Conservation (phyloP, 2,797 vertebrate species). For the Lemur catta region DNA sequence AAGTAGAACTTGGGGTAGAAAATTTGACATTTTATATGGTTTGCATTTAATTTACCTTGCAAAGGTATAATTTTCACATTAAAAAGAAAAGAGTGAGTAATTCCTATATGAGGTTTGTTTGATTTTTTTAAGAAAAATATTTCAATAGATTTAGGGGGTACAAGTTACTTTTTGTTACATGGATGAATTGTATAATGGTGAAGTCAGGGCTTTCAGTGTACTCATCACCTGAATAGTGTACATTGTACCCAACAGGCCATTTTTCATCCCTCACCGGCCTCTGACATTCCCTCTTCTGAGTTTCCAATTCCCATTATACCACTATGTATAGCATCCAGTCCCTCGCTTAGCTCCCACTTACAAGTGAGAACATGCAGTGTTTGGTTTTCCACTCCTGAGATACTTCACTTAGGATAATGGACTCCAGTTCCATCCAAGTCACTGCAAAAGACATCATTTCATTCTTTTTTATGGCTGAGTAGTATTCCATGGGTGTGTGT, state of each 20-base stretch:
- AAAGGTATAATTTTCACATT: background rate
- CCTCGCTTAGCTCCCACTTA: background rate
- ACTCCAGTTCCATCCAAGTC: background rate
- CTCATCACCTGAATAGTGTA: background rate
- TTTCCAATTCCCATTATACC: background rate
- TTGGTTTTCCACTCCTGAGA: background rate
- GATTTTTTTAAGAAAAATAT: background rate
- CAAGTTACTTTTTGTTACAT: background rate
- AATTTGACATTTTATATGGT: background rate
- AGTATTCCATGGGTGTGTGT: background rate
- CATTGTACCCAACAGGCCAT: background rate
- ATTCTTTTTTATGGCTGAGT: background rate
- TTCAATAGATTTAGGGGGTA: background rate
- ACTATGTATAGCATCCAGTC: background rate
- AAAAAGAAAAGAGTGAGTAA: background rate
- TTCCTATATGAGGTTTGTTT: background rate
- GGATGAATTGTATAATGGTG: background rate
- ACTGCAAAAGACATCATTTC: background rate
- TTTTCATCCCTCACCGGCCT: background rate
- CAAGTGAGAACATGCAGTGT: background rate
- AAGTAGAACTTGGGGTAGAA: background rate
- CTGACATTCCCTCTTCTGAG: background rate
- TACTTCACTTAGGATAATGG: background rate
- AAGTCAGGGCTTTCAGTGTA: background rate
- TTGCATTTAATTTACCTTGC: background rate